These are phyloP conservation scores for Drosophila pseudotakahashii DNA, from an alignment of 2,888 invertebrate genomes.

Conservation along the genomic window DNA sequence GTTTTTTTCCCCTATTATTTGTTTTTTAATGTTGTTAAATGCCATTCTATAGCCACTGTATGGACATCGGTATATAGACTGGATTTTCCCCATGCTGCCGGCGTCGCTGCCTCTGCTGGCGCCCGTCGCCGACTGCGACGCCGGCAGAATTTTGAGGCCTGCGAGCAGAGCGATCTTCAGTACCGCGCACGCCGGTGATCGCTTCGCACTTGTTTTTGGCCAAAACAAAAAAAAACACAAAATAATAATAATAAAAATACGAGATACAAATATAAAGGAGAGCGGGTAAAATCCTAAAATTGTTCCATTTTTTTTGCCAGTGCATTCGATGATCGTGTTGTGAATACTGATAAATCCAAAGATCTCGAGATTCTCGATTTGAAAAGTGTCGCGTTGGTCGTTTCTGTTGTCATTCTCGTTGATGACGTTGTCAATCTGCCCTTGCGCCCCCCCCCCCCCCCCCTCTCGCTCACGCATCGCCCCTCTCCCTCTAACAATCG, in stretches of 20 bases:
- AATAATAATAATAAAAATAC: conserved; percentile 1
- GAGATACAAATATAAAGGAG: background rate
- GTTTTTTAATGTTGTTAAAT: too few relatives aligned
- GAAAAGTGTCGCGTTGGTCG: conserved; percentile 67
- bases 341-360: conserved; percentile 12
- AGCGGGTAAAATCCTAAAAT: background rate
- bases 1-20: too few relatives aligned
- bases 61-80: conserved; percentile 18
- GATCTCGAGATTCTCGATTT: conserved; percentile 27
- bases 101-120: conserved; percentile 10
- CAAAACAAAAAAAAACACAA: conserved; percentile 13
- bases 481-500: conserved; percentile 2
- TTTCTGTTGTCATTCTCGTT: conserved; percentile 21
- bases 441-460: too few relatives aligned
- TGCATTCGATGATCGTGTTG: conserved; percentile 6
- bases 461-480: too few relatives aligned
- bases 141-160: conserved; percentile 22
- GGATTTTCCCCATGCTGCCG: conserved; percentile 25
- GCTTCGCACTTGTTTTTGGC: conserved; percentile 66
- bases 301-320: conserved; percentile 13
- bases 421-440: conserved; percentile 60
- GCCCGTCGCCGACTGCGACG: conserved; percentile 15
- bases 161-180: conserved; percentile 64
- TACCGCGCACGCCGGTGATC: conserved; percentile 76
- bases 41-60: conserved; percentile 11